Evolutionary conservation across 1,140 invertebrate species (phyloP).

Genomic region (Drosophila kurseongensis): DNA sequence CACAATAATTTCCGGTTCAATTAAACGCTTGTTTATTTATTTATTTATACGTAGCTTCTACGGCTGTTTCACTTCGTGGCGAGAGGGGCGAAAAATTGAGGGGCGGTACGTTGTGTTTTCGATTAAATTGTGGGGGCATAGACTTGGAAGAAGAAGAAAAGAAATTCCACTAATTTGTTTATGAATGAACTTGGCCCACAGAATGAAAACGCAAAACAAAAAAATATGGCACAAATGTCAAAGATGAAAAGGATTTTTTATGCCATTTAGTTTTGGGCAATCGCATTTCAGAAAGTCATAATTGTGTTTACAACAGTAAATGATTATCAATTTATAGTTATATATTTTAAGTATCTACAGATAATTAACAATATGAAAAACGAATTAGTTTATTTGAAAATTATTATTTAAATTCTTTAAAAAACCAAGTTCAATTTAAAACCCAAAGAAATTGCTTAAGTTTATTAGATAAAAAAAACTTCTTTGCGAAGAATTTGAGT

Average conservation of each 20-base stretch:
- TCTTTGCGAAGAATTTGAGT: too few species aligned
- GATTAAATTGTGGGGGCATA: slow-evolving; percentile 57
- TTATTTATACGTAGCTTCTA: slow-evolving; percentile 39
- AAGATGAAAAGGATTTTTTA: slow-evolving; percentile 36
- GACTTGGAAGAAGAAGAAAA: not conserved
- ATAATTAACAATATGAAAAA: too few species aligned
- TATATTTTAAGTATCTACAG: too few species aligned
- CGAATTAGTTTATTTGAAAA: too few species aligned
- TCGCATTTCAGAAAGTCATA: not conserved
- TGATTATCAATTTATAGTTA: too few species aligned
- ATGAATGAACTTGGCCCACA: slow-evolving; percentile 60
- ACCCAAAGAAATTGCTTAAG: too few species aligned
- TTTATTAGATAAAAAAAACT: too few species aligned
- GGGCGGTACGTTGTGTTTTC: slow-evolving; percentile 21
- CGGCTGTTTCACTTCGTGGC: not conserved
- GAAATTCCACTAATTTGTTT: slow-evolving; percentile 63
- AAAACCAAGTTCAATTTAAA: too few species aligned
- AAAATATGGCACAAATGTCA: slow-evolving; percentile 27
- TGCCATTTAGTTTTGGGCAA: not conserved
- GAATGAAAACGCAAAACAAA: not conserved
- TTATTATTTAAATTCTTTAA: too few species aligned
- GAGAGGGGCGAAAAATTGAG: not conserved
- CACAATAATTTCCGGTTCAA: slow-evolving; percentile 82
- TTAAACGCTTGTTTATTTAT: slow-evolving; percentile 83
- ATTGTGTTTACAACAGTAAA: too few species aligned